These are phyloP conservation scores for Tetramorium alpestre DNA, from an alignment of 1,140 invertebrate species.

Conservation along the genomic window DNA sequence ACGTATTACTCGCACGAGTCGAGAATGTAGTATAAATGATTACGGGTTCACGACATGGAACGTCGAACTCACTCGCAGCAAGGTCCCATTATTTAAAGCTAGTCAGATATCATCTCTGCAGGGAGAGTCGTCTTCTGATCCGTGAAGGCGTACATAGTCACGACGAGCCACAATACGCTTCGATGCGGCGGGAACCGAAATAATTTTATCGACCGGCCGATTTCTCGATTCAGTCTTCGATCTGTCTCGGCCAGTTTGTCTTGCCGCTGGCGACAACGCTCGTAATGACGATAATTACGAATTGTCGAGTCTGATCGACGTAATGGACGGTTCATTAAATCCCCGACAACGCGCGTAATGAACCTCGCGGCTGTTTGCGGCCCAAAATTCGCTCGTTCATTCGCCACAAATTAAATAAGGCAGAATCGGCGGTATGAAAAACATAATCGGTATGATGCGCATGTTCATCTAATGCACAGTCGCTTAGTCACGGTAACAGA, in stretches of 20 bases:
- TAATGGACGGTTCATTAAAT: conserved; percentile 49
- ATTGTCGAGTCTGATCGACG: conserved; percentile 35
- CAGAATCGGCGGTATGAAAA: background rate
- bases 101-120: conserved; percentile 57
- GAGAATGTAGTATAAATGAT: conserved; percentile 45
- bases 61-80: conserved; percentile 57
- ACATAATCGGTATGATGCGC: background rate
- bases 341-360: conserved; percentile 2
- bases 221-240: conserved; percentile 22
- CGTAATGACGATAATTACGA: conserved; percentile 30
- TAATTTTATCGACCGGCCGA: conserved; percentile 23
- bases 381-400: conserved; percentile 38
- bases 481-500: conserved; percentile 8
- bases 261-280: conserved; percentile 12
- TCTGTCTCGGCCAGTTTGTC: conserved; percentile 12
- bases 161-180: conserved; percentile 27
- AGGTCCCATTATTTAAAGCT: conserved; percentile 60
- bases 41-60: conserved; percentile 46
- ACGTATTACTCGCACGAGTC: conserved; percentile 38
- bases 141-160: conserved; percentile 43
- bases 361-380: background rate
- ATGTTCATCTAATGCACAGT: background rate
- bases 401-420: conserved; percentile 9
- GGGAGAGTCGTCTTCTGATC: conserved; percentile 52
- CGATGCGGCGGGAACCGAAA: conserved; percentile 53